Conservation (phyloP, 2,888 invertebrate genomes). For the Chloroclysta siterata region DNA sequence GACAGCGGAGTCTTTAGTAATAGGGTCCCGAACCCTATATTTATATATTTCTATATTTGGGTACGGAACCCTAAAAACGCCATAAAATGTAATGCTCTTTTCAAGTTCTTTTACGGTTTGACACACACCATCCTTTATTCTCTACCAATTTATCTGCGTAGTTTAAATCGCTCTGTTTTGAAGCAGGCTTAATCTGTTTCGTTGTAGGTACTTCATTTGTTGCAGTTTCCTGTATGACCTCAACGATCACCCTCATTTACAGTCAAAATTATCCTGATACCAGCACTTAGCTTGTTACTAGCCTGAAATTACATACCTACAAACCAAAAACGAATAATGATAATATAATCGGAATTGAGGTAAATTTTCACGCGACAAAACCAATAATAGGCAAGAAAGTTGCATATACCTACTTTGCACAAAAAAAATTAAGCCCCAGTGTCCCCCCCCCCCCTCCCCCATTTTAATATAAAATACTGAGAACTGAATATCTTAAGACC, state of each 20-base stretch:
- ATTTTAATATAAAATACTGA: neutral
- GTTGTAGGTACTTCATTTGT: constrained; percentile 15
- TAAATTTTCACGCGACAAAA: no score
- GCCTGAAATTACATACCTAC: neutral
- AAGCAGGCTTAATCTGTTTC: constrained; percentile 26
- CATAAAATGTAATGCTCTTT: no score
- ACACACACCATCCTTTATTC: constrained; percentile 29
- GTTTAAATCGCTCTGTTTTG: constrained; percentile 27
- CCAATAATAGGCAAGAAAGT: no score
- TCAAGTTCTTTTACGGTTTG: neutral
- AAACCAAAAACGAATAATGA: no score
- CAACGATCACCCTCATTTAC: neutral
- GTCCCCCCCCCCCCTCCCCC: no score
- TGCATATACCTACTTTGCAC: no score
- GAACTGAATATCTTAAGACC: neutral
- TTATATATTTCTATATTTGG: no score
- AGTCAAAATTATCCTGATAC: neutral
- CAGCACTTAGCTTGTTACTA: neutral
- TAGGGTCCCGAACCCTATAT: no score
- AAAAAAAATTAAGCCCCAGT: no score
- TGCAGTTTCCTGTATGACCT: constrained; percentile 13
- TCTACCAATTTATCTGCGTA: constrained; percentile 41
- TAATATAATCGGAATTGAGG: no score
- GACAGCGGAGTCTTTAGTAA: no score
- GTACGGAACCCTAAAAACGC: no score